phyloP scores from a whole-genome alignment of 2,797 vertebrate genomes.

The Myotis findleyi region DNA sequence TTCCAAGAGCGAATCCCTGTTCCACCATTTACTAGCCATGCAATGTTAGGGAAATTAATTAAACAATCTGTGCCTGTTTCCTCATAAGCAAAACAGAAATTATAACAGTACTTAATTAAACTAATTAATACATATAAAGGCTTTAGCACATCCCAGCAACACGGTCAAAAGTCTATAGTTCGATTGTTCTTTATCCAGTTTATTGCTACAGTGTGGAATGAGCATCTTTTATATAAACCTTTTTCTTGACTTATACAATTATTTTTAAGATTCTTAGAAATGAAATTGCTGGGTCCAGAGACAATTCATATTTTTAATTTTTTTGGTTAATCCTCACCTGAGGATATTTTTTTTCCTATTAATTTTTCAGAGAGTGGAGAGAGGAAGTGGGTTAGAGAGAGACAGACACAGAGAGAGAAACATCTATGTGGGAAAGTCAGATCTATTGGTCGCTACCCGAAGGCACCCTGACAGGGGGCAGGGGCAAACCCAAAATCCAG shows the following conservation, averaged over 20 bases:
- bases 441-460: too few relatives aligned
- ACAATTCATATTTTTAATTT: neutral
- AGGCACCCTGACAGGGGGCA: too few relatives aligned
- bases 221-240: neutral
- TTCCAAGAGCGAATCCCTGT: conserved; percentile 19
- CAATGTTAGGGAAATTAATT: conserved; percentile 37
- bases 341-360: too few relatives aligned
- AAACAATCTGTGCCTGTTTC: neutral
- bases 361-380: too few relatives aligned
- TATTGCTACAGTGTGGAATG: neutral
- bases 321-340: too few relatives aligned
- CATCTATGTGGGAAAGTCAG: too few relatives aligned
- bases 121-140: neutral
- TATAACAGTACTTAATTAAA: neutral
- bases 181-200: neutral
- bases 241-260: neutral
- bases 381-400: too few relatives aligned
- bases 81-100: neutral
- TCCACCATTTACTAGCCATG: neutral
- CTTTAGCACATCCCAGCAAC: neutral
- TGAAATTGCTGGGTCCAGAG: neutral
- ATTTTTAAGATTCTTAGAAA: conserved; percentile 50
- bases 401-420: too few relatives aligned
- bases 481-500: too few relatives aligned
- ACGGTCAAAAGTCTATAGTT: neutral